These are phyloP conservation scores for Etheostoma cragini DNA, from an alignment of 2,113 vertebrate genomes.

Conservation along the genomic window DNA sequence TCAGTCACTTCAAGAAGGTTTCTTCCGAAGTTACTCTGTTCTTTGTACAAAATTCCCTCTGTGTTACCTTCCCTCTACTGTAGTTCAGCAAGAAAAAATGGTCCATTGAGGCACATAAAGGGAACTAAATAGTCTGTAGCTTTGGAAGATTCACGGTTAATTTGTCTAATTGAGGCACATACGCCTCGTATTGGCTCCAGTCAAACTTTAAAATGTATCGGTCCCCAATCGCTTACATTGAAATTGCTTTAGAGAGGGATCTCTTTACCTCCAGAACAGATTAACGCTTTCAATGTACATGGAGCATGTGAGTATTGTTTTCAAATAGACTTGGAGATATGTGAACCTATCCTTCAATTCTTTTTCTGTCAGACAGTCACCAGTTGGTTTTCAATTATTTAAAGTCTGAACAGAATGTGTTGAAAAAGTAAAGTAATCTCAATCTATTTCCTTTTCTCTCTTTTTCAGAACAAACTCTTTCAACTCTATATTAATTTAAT, in stretches of 20 bases:
- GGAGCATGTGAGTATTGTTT: neutral
- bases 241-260: neutral
- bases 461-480: slow-evolving; percentile 35
- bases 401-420: slow-evolving; percentile 1
- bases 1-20: neutral
- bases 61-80: neutral
- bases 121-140: neutral
- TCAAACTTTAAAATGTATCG: neutral
- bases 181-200: neutral
- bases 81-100: neutral
- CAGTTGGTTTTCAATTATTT: neutral
- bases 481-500: neutral
- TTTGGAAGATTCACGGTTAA: neutral
- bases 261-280: neutral
- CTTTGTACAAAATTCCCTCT: neutral
- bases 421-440: neutral
- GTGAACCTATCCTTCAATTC: neutral
- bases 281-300: neutral
- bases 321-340: neutral
- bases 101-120: neutral
- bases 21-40: neutral
- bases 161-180: neutral
- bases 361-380: neutral
- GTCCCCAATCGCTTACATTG: no score
- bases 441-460: neutral